A percentile compares a stretch with the other conserved stretches of the same genome.
phyloP scores from a whole-genome alignment of 2,797 vertebrate species.

The Acrossocheilus fasciatus region DNA sequence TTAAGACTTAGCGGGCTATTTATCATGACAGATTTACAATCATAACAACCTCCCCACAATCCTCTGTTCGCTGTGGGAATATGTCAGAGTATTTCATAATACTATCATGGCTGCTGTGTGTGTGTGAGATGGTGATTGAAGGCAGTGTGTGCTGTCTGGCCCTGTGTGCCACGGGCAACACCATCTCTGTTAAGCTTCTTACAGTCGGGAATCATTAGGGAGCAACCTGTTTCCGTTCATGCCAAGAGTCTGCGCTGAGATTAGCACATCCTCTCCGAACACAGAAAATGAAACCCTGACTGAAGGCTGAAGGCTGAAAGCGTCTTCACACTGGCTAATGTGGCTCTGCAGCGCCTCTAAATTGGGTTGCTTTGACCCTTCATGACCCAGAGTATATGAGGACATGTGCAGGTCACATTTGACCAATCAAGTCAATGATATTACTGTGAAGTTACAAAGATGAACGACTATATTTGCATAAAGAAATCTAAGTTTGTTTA shows the following conservation, averaged over 20 bases:
- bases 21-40: constrained; percentile 17
- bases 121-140: background rate
- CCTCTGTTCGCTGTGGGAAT: background rate
- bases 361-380: constrained; percentile 8
- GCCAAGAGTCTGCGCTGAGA: constrained; percentile 29
- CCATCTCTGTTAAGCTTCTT: constrained; percentile 35
- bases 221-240: constrained; percentile 20
- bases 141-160: constrained; percentile 2
- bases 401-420: background rate
- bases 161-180: background rate
- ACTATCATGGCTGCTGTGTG: background rate
- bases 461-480: background rate
- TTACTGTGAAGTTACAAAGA: background rate
- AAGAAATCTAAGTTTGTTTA: background rate
- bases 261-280: constrained; percentile 5
- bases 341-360: background rate
- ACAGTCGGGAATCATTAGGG: constrained; percentile 20
- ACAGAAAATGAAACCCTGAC: background rate
- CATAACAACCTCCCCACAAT: background rate
- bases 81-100: background rate
- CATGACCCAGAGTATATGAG: background rate
- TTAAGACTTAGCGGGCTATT: background rate
- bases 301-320: background rate
- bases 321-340: background rate
- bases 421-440: background rate